phyloP scores from a whole-genome alignment of 2,113 vertebrate genomes.

The Xiphophorus maculatus region DNA sequence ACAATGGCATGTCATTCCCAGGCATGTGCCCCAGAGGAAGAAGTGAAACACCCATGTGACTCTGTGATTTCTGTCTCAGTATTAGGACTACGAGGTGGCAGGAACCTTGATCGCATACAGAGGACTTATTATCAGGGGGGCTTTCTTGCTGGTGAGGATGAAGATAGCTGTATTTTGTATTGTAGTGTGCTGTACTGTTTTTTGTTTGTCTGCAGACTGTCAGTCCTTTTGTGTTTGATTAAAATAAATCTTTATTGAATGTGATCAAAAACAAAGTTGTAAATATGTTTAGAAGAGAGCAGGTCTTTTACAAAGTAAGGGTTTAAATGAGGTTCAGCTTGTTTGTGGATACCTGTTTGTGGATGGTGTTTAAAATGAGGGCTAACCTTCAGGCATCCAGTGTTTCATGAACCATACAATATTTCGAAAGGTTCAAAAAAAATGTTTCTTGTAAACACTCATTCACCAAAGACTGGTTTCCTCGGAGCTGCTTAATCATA shows the following conservation, averaged over 20 bases:
- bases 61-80: conserved; percentile 80
- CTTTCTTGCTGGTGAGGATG: conserved; percentile 78
- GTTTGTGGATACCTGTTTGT: conserved; percentile 60
- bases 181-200: conserved; percentile 71
- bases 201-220: conserved; percentile 62
- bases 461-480: conserved; percentile 31
- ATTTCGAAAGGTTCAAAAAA: conserved; percentile 40
- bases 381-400: conserved; percentile 31
- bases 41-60: conserved; percentile 58
- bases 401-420: conserved; percentile 41
- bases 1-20: conserved; percentile 67
- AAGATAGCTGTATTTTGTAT: conserved; percentile 69
- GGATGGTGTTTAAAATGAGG: conserved; percentile 56
- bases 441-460: conserved; percentile 17
- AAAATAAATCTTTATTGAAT: background rate
- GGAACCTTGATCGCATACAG: conserved; percentile 81
- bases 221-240: conserved; percentile 53
- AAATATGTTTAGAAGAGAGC: conserved; percentile 4
- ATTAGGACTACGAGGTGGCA: conserved; percentile 80
- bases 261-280: background rate
- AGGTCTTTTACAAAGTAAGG: conserved; percentile 5
- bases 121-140: conserved; percentile 81
- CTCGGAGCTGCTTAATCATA: conserved; percentile 31
- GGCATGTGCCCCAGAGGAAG: conserved; percentile 55
- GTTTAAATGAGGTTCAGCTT: conserved; percentile 26